Evolutionary conservation across 2,888 invertebrate genomes (phyloP).

Genomic region (Papilio elwesi): DNA sequence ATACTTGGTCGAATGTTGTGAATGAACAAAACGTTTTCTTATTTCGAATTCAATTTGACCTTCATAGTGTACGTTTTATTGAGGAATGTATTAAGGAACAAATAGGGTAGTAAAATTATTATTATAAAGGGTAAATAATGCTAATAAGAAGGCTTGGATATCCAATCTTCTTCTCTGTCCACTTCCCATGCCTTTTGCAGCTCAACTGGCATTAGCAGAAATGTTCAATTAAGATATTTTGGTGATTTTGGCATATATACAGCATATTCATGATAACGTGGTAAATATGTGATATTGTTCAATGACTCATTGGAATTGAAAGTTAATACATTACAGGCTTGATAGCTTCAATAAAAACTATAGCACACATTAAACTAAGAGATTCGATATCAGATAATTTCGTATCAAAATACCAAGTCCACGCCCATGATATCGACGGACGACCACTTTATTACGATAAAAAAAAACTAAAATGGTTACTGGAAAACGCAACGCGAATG

Average conservation of each 20-base stretch:
- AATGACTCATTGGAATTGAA: background rate
- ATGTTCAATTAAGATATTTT: no score
- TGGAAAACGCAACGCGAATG: conserved; percentile 62
- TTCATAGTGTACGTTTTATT: no score
- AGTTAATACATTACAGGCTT: background rate
- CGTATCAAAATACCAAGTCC: conserved; percentile 54
- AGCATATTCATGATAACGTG: no score
- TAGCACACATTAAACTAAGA: conserved; percentile 42
- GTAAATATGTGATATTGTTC: background rate
- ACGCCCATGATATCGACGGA: conserved; percentile 54
- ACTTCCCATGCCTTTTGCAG: no score
- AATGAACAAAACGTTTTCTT: background rate
- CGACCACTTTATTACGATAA: conserved; percentile 52
- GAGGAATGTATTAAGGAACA: no score
- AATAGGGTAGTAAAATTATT: no score
- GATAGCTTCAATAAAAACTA: conserved; percentile 23
- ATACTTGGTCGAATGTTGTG: background rate
- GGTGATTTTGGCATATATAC: no score
- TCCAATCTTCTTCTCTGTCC: no score
- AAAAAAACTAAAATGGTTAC: conserved; percentile 51
- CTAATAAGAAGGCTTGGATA: no score
- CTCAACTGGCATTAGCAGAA: no score
- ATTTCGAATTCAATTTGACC: background rate
- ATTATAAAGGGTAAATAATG: no score
- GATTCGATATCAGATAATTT: conserved; percentile 44